phyloP scores from a whole-genome alignment of 2,888 invertebrate species.

The Harpagoxenus sublaevis region DNA sequence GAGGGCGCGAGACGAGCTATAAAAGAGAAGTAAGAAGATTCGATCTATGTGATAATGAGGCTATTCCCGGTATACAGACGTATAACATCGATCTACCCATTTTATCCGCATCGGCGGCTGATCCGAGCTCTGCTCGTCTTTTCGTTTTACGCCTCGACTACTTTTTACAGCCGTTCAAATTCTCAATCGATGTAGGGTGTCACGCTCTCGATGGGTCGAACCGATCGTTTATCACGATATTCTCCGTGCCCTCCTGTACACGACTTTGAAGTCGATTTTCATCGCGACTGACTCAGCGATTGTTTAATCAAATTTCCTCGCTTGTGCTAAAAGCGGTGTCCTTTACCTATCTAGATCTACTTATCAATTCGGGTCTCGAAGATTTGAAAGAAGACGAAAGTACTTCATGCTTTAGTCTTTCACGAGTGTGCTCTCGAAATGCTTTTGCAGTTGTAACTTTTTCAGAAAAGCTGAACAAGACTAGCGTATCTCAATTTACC shows the following conservation, averaged over 20 bases:
- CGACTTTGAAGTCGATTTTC: not conserved
- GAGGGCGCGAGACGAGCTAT: conserved; percentile 10
- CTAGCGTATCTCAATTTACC: not conserved
- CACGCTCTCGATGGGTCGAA: not conserved
- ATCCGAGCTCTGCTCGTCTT: not conserved
- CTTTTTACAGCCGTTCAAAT: conserved; percentile 36
- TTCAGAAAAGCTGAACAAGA: not conserved
- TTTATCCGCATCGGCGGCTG: conserved; percentile 31
- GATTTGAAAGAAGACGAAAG: not conserved
- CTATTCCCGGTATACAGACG: conserved; percentile 42
- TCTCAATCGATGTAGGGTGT: conserved; percentile 26
- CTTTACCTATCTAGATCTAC: not conserved
- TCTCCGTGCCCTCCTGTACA: not conserved
- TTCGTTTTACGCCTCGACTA: conserved; percentile 13
- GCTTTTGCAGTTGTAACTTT: not conserved
- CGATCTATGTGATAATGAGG: conserved; percentile 62
- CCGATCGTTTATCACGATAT: conserved; percentile 16
- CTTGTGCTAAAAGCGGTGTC: not conserved
- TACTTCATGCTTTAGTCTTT: not conserved
- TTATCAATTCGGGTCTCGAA: not conserved
- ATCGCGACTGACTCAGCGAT: conserved; percentile 5
- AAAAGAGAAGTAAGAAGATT: conserved; percentile 48
- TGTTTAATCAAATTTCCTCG: conserved; percentile 7
- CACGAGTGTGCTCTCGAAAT: not conserved
- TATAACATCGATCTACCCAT: conserved; percentile 42